Conservation (phyloP, 1,140 invertebrate genomes). For the Cherax quadricarinatus region DNA sequence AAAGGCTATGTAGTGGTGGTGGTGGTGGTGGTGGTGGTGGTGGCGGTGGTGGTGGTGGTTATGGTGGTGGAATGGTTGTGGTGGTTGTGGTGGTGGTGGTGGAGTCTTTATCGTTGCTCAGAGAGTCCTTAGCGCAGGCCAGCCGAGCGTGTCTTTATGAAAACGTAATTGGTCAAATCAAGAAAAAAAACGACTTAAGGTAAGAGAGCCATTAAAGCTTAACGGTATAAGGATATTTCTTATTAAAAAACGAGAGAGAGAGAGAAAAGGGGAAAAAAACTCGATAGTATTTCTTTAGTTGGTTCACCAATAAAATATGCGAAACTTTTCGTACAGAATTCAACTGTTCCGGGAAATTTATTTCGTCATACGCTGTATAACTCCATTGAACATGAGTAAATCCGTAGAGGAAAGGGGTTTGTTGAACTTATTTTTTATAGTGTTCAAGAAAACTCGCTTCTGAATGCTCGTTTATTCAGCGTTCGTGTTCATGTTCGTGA, state of each 20-base stretch:
- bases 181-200: neutral
- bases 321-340: too few species aligned
- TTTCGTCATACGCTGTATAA: too few species aligned
- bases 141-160: neutral
- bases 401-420: too few species aligned
- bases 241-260: too few species aligned
- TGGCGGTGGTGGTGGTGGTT: neutral
- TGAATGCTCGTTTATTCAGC: too few species aligned
- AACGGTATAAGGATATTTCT: neutral
- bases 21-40: neutral
- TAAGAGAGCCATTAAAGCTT: slow-evolving; percentile 15
- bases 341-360: too few species aligned
- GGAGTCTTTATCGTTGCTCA: neutral
- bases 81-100: neutral
- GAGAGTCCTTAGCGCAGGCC: neutral
- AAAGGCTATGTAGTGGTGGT: neutral
- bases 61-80: neutral
- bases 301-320: neutral
- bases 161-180: slow-evolving; percentile 18
- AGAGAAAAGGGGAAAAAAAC: neutral
- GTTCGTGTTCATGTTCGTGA: too few species aligned
- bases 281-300: neutral
- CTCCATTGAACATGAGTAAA: too few species aligned
- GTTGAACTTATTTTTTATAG: too few species aligned
- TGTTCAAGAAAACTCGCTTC: too few species aligned